Conservation (phyloP, 2,797 vertebrate genomes). For the Bufotes viridis region DNA sequence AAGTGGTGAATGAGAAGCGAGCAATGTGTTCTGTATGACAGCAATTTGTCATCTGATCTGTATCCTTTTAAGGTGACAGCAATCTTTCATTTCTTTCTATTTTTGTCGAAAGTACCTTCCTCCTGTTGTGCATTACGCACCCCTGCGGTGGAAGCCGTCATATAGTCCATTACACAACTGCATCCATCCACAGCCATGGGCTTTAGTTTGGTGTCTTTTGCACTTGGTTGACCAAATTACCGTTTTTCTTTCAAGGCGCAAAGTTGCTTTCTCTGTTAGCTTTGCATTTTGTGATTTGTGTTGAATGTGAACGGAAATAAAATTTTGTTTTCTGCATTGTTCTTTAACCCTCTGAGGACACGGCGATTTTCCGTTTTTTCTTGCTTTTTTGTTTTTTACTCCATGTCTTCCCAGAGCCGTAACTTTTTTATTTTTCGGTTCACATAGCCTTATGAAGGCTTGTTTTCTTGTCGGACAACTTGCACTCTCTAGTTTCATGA, state of each 20-base stretch:
- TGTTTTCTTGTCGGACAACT: no score
- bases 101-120: constrained; percentile 39
- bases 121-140: constrained; percentile 47
- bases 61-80: constrained; percentile 47
- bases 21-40: constrained; percentile 47
- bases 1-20: constrained; percentile 18
- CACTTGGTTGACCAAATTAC: constrained; percentile 15
- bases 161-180: constrained; percentile 35
- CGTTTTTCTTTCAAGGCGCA: not conserved
- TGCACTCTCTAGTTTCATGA: no score
- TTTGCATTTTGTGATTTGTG: not conserved
- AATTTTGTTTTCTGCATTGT: not conserved
- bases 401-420: no score
- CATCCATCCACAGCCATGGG: not conserved
- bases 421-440: no score
- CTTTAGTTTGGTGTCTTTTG: not conserved
- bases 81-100: constrained; percentile 58
- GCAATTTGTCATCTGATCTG: constrained; percentile 51
- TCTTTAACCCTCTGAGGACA: not conserved
- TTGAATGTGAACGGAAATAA: not conserved
- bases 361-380: no score
- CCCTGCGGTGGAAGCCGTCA: constrained; percentile 53
- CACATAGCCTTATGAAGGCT: no score
- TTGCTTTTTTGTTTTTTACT: no score
- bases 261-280: not conserved